Conservation (phyloP, 2,797 vertebrate genomes). For the Bucorvus abyssinicus region DNA sequence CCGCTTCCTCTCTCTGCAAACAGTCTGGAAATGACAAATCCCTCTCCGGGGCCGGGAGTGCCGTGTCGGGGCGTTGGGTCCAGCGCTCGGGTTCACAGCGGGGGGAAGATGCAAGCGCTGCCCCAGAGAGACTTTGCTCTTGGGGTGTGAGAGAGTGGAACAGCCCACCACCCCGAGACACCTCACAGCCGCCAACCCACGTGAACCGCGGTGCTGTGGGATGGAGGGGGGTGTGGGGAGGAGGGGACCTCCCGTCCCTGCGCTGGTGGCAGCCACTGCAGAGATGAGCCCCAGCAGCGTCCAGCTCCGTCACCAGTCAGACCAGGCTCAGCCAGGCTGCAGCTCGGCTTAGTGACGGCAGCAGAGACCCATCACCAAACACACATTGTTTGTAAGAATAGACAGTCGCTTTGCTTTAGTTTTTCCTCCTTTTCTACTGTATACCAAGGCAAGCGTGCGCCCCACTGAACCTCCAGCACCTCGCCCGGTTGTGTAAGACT, state of each 20-base stretch:
- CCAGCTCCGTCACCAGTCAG: background rate
- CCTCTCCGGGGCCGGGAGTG: background rate
- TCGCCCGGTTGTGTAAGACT: background rate
- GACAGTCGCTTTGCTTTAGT: fast-evolving
- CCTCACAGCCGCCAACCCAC: too few species aligned
- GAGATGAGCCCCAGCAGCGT: background rate
- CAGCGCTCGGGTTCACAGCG: fast-evolving
- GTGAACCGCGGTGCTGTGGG: fast-evolving
- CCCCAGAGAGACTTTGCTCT: background rate
- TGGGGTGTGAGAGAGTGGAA: background rate
- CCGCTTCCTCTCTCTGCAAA: background rate
- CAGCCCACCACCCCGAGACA: background rate
- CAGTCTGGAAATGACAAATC: background rate
- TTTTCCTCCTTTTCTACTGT: background rate
- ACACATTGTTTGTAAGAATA: fast-evolving
- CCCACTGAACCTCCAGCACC: background rate
- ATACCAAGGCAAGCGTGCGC: fast-evolving
- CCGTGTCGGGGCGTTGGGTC: background rate
- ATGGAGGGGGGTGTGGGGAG: background rate
- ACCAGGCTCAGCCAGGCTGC: background rate
- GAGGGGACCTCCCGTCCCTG: background rate
- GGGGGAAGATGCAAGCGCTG: fast-evolving
- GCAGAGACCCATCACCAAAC: background rate
- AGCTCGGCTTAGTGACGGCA: background rate
- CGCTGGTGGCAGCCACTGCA: too few species aligned